Percentiles rank a stretch among this genome's conserved stretches.
These are phyloP conservation scores for Drosophila yooni DNA, from an alignment of 2,888 invertebrate genomes.

Conservation along the genomic window DNA sequence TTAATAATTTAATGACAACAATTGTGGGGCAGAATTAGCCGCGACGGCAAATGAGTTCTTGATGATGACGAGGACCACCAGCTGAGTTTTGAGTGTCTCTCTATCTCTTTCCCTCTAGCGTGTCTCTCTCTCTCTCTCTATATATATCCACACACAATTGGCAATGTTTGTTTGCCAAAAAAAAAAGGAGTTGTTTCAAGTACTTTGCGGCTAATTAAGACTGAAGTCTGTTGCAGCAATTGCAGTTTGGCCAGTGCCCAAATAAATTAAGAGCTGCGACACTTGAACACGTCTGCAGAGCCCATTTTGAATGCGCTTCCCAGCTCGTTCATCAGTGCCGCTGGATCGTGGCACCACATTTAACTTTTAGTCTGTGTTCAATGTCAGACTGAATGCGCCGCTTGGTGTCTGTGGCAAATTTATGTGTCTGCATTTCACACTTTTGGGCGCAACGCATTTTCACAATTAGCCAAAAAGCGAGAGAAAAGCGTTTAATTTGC, in stretches of 20 bases:
- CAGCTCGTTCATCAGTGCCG: not conserved
- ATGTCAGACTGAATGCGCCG: conserved; percentile 65
- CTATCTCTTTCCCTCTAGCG: too few relatives aligned
- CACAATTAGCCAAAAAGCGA: conserved; percentile 51
- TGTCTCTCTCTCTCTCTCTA: not conserved
- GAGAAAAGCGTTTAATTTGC: conserved; percentile 51
- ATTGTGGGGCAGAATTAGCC: conserved; percentile 31
- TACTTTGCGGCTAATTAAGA: conserved; percentile 65
- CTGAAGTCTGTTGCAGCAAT: conserved; percentile 7
- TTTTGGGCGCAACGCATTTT: conserved; percentile 44
- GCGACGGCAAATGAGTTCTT: conserved; percentile 72
- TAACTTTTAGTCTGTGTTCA: conserved; percentile 48
- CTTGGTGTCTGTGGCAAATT: conserved; percentile 66
- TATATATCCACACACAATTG: conserved; percentile 14
- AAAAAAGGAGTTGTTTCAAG: conserved; percentile 45
- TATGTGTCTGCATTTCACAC: conserved; percentile 69
- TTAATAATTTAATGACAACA: conserved; percentile 70
- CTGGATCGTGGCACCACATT: too few relatives aligned
- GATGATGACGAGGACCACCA: conserved; percentile 54
- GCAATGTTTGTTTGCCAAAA: conserved; percentile 23
- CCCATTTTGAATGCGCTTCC: not conserved
- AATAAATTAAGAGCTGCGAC: conserved; percentile 66
- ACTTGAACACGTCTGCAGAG: conserved; percentile 57
- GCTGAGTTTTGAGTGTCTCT: conserved; percentile 1
- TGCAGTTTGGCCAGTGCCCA: conserved; percentile 41